Evolutionary conservation across 2,888 invertebrate genomes (phyloP).

Genomic region (Tortricodes alternella): DNA sequence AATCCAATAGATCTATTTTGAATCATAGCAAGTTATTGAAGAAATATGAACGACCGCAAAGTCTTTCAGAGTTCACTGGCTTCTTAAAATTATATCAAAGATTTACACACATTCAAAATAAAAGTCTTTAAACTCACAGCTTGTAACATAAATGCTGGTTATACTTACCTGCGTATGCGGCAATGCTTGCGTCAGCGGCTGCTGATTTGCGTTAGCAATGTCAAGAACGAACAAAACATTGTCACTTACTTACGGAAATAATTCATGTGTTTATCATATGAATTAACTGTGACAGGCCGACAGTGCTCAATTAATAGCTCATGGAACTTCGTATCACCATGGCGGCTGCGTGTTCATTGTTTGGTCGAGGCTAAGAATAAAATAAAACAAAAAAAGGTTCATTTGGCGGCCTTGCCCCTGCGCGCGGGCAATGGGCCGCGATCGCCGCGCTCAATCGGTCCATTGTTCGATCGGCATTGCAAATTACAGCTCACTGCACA

Average conservation of each 20-base stretch:
- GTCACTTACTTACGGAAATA: constrained; percentile 5
- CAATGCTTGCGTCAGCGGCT: constrained; percentile 33
- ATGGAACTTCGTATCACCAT: constrained; percentile 4
- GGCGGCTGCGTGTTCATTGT: constrained; percentile 17
- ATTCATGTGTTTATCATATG: constrained; percentile 10
- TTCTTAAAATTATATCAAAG: constrained; percentile 4
- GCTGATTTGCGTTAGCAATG: constrained; percentile 27
- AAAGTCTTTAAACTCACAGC: neutral
- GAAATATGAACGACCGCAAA: neutral
- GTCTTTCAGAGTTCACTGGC: constrained; percentile 1
- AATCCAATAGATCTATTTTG: neutral
- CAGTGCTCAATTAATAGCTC: neutral
- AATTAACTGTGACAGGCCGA: constrained; percentile 12
- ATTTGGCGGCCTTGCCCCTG: constrained; percentile 19
- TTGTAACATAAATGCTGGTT: constrained; percentile 2
- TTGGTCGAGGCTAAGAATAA: constrained; percentile 6
- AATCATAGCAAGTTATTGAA: neutral
- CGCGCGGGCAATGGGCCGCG: constrained; percentile 16
- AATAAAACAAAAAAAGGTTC: constrained; percentile 22
- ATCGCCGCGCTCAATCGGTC: constrained; percentile 8
- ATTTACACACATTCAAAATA: neutral
- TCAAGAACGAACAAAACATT: constrained; percentile 31
- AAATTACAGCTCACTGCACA: constrained; percentile 6
- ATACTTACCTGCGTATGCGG: constrained; percentile 12
- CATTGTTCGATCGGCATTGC: constrained; percentile 21